Percentiles rank a stretch among this genome's conserved stretches.
Conservation (phyloP, 2,888 invertebrate species). For the Athripsodes cinereus region DNA sequence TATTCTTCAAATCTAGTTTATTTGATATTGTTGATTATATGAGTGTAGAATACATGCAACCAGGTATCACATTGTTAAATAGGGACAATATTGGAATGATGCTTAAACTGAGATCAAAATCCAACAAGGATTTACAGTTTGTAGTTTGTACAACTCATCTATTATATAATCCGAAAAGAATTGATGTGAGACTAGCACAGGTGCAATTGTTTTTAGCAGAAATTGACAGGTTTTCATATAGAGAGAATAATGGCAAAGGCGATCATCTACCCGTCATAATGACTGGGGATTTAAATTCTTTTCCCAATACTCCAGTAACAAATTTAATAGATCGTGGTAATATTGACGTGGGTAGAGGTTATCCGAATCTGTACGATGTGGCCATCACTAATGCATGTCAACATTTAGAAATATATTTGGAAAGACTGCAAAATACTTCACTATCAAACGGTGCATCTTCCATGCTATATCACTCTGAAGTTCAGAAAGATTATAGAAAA, state of each 20-base stretch:
- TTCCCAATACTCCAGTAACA: conserved; percentile 67
- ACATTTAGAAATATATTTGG: conserved; percentile 46
- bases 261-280: conserved; percentile 73
- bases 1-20: conserved; percentile 65
- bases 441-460: conserved; percentile 19
- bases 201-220: conserved; percentile 77
- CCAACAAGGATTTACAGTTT: conserved; percentile 47
- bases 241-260: conserved; percentile 30
- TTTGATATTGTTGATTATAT: conserved; percentile 61
- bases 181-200: conserved; percentile 88
- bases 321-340: conserved; percentile 59
- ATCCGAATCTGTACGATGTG: conserved; percentile 46
- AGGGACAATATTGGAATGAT: conserved; percentile 86
- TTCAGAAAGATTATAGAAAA: conserved; percentile 9
- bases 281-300: conserved; percentile 90
- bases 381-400: conserved; percentile 56
- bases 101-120: conserved; percentile 60
- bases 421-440: conserved; percentile 38
- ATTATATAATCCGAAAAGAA: conserved; percentile 83
- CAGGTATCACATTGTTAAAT: conserved; percentile 60
- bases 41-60: conserved; percentile 61
- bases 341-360: conserved; percentile 35
- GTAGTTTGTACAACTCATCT: conserved; percentile 92
- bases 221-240: conserved; percentile 69
- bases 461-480: conserved; percentile 23